These are phyloP conservation scores for Hydropotes inermis DNA, from an alignment of 2,113 vertebrate genomes.

Conservation along the genomic window DNA sequence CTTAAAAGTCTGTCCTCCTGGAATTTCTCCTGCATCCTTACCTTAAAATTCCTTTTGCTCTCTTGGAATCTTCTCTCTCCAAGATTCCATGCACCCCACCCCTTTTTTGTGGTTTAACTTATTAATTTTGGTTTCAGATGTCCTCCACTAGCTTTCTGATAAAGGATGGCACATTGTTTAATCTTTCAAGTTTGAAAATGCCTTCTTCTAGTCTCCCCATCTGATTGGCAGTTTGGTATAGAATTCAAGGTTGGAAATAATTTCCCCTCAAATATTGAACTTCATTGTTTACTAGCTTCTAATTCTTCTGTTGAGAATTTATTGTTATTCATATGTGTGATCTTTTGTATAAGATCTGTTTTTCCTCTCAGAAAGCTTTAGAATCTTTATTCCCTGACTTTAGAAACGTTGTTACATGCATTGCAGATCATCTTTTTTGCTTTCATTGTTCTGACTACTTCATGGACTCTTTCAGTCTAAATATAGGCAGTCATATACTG, in stretches of 20 bases:
- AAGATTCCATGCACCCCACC: background rate
- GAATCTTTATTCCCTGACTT: background rate
- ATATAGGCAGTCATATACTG: background rate
- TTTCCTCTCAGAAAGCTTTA: background rate
- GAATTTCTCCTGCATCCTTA: background rate
- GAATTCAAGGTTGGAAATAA: conserved; percentile 8
- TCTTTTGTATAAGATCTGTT: background rate
- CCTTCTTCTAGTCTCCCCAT: background rate
- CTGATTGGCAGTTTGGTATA: background rate
- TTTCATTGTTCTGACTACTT: conserved; percentile 24
- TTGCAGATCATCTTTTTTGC: background rate
- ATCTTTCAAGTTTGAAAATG: conserved; percentile 1
- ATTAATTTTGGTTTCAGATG: conserved; percentile 30
- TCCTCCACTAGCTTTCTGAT: background rate
- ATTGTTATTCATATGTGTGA: background rate
- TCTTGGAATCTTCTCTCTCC: background rate
- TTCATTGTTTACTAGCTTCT: background rate
- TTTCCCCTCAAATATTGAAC: conserved; percentile 18
- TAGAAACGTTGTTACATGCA: background rate
- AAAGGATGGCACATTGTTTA: background rate
- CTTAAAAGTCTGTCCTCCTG: background rate
- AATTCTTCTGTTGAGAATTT: conserved; percentile 3
- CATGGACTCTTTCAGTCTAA: background rate
- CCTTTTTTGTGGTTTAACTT: background rate
- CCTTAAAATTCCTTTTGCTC: background rate